Conservation (phyloP, 2,113 vertebrate genomes). For the Notarius quadriscutis region DNA sequence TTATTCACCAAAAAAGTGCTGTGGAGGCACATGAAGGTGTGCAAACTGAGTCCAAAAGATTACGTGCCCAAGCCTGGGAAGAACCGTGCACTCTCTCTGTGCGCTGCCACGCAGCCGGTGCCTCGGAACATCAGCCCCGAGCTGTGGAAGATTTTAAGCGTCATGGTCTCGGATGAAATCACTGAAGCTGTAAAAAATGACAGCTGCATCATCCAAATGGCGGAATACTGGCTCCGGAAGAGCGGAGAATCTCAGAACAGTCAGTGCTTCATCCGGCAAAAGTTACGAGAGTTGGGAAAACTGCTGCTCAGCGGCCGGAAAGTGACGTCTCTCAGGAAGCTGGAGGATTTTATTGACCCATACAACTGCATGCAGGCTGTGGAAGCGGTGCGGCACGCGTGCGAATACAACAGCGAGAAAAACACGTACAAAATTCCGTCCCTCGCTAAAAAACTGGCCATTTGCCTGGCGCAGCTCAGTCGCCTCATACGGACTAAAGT, state of each 20-base stretch:
- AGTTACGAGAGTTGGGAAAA: slow-evolving; percentile 46
- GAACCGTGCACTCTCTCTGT: slow-evolving; percentile 27
- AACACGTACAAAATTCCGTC: slow-evolving; percentile 45
- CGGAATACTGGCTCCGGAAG: slow-evolving; percentile 47
- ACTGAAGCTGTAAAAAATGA: slow-evolving; percentile 40
- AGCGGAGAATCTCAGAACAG: slow-evolving; percentile 16
- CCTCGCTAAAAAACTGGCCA: slow-evolving; percentile 40
- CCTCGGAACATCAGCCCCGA: slow-evolving; percentile 27
- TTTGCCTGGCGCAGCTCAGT: slow-evolving; percentile 40
- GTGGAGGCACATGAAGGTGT: slow-evolving; percentile 49
- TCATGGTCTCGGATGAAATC: slow-evolving; percentile 47
- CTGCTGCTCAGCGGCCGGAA: slow-evolving; percentile 40
- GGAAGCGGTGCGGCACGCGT: slow-evolving; percentile 35
- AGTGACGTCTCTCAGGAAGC: slow-evolving; percentile 21
- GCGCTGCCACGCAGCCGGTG: slow-evolving; percentile 26
- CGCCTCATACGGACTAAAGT: slow-evolving; percentile 35
- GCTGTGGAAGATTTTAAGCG: slow-evolving; percentile 39
- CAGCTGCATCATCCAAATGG: slow-evolving; percentile 47
- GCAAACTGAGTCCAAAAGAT: slow-evolving; percentile 37
- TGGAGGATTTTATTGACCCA: slow-evolving; percentile 49
- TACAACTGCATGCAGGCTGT: slow-evolving; percentile 45
- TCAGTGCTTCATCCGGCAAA: slow-evolving; percentile 44
- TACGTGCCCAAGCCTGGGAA: slow-evolving; percentile 41
- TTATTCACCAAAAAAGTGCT: slow-evolving; percentile 42
- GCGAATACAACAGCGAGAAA: slow-evolving; percentile 44